These are phyloP conservation scores for Takifugu rubripes DNA, from an alignment of 2,797 vertebrate genomes.

Conservation along the genomic window DNA sequence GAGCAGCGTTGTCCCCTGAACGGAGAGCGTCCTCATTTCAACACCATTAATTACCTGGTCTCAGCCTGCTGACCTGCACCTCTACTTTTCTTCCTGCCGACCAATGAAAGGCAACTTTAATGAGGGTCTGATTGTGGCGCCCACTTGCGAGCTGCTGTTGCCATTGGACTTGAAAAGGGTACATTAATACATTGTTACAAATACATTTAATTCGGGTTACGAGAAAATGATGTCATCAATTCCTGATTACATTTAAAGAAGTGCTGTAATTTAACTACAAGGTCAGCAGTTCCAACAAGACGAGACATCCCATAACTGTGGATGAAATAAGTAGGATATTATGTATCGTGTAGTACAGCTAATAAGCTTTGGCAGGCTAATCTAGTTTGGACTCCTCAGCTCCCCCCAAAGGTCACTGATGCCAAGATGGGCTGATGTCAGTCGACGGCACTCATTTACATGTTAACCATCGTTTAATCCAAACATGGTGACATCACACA, in stretches of 20 bases:
- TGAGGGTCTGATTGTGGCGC: no score
- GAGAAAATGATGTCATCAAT: no score
- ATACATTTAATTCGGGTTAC: no score
- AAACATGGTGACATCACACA: no score
- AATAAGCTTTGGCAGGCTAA: not conserved
- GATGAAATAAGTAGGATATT: not conserved
- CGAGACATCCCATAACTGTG: not conserved
- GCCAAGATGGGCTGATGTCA: not conserved
- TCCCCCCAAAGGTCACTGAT: not conserved
- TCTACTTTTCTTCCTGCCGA: no score
- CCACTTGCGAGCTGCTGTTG: no score
- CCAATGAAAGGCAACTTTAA: no score
- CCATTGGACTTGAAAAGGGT: no score
- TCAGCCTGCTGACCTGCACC: constrained; percentile 24
- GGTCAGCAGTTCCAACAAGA: no score
- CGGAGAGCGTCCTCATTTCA: constrained; percentile 23
- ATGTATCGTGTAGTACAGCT: not conserved
- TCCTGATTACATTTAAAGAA: no score
- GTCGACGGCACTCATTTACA: not conserved
- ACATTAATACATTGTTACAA: no score
- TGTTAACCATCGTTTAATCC: not conserved
- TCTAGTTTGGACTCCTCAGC: not conserved
- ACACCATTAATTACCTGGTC: constrained; percentile 28
- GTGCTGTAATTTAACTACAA: no score
- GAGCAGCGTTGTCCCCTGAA: constrained; percentile 17